Percentiles rank a stretch among this genome's conserved stretches.
Evolutionary conservation across 2,113 vertebrate genomes (phyloP).

Genomic region (Pardalotus punctatus): DNA sequence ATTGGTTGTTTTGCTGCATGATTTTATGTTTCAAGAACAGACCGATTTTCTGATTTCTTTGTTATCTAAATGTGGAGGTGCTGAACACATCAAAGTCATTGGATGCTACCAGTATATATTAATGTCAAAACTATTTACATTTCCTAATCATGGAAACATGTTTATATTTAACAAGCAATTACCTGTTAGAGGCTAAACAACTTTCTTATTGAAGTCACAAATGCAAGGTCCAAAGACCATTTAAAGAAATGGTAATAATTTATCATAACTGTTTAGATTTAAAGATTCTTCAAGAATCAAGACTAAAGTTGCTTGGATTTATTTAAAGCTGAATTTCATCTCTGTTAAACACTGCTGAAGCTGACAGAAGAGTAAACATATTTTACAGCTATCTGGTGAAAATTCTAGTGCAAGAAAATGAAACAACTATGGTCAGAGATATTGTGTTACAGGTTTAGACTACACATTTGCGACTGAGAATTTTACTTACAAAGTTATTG

Average conservation of each 20-base stretch:
- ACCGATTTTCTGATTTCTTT: background rate
- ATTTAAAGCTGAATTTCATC: background rate
- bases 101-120: background rate
- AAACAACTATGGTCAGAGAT: background rate
- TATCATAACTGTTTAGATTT: background rate
- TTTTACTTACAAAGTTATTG: background rate
- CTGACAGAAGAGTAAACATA: background rate
- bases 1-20: background rate
- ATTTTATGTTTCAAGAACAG: background rate
- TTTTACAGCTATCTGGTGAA: background rate
- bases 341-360: background rate
- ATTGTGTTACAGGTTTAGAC: background rate
- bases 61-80: background rate
- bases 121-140: background rate
- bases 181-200: background rate
- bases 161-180: background rate
- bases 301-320: background rate
- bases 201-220: background rate
- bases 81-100: background rate
- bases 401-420: background rate
- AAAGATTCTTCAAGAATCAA: background rate
- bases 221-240: background rate
- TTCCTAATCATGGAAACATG: background rate
- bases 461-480: background rate
- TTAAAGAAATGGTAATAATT: background rate